Conservation (phyloP, 2,888 invertebrate genomes). For the Lamellibrachia columna region DNA sequence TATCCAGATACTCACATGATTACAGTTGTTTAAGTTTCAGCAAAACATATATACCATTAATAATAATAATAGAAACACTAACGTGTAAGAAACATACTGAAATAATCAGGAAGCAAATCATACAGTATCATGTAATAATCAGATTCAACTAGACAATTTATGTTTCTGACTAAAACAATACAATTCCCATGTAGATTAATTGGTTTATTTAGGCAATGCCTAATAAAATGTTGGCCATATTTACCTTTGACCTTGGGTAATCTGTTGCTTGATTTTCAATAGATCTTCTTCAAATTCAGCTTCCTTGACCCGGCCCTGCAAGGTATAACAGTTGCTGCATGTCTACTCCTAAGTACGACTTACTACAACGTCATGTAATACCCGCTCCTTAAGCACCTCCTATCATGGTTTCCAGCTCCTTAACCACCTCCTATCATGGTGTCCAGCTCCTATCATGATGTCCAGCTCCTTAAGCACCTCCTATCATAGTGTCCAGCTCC, state of each 20-base stretch:
- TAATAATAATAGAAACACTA: neutral
- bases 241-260: constrained; percentile 63
- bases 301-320: constrained; percentile 57
- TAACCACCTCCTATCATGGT: too few relatives aligned
- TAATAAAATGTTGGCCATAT: neutral
- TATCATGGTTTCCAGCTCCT: neutral
- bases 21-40: too few relatives aligned
- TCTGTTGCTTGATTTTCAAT: constrained; percentile 61
- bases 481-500: too few relatives aligned
- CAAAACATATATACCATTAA: neutral
- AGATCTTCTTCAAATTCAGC: constrained; percentile 64
- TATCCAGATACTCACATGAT: too few relatives aligned
- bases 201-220: neutral
- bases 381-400: constrained; percentile 37
- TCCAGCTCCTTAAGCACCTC: too few relatives aligned
- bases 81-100: neutral
- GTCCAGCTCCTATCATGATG: too few relatives aligned
- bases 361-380: neutral
- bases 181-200: neutral
- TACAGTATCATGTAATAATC: neutral
- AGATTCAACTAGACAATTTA: neutral
- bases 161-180: too few relatives aligned
- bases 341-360: neutral
- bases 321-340: constrained; percentile 25
- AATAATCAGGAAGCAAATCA: neutral